Conservation (phyloP, 2,797 vertebrate genomes). For the Enteromius mattozi region DNA sequence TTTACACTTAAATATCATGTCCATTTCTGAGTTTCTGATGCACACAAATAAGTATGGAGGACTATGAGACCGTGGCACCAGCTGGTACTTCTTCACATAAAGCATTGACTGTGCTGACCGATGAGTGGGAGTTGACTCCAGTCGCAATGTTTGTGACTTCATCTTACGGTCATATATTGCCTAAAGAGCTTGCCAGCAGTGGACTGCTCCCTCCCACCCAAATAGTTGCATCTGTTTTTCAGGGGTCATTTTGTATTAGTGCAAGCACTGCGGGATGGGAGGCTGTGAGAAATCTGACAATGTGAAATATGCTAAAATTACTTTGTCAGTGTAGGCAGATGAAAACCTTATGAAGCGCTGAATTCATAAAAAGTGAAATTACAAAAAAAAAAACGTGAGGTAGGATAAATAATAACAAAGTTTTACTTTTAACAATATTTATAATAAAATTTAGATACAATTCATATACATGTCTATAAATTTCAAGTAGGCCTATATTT, state of each 20-base stretch:
- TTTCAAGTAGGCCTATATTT: neutral
- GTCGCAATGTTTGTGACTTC: slow-evolving; percentile 81
- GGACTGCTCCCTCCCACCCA: slow-evolving; percentile 76
- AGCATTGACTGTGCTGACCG: slow-evolving; percentile 76
- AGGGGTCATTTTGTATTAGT: slow-evolving; percentile 60
- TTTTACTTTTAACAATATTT: neutral
- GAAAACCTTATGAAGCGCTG: neutral
- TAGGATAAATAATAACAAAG: neutral
- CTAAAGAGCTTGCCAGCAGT: slow-evolving; percentile 71
- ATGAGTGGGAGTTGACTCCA: slow-evolving; percentile 80
- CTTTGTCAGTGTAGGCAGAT: neutral
- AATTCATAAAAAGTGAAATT: neutral
- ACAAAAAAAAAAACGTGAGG: neutral
- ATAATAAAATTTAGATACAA: neutral
- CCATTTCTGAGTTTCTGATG: slow-evolving; percentile 75
- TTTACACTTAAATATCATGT: slow-evolving; percentile 67
- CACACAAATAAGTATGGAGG: slow-evolving; percentile 73
- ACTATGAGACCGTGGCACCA: slow-evolving; percentile 80
- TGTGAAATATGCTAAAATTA: neutral
- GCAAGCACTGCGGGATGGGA: slow-evolving; percentile 46
- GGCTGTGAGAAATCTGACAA: slow-evolving; percentile 26
- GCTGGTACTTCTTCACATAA: slow-evolving; percentile 83
- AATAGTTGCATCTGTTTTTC: slow-evolving; percentile 80
- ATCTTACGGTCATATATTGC: slow-evolving; percentile 77
- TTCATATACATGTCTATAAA: neutral